A percentile compares a stretch with the other conserved stretches of the same genome.
Evolutionary conservation across 2,113 vertebrate species (phyloP).

Genomic region (Oryzias celebensis): DNA sequence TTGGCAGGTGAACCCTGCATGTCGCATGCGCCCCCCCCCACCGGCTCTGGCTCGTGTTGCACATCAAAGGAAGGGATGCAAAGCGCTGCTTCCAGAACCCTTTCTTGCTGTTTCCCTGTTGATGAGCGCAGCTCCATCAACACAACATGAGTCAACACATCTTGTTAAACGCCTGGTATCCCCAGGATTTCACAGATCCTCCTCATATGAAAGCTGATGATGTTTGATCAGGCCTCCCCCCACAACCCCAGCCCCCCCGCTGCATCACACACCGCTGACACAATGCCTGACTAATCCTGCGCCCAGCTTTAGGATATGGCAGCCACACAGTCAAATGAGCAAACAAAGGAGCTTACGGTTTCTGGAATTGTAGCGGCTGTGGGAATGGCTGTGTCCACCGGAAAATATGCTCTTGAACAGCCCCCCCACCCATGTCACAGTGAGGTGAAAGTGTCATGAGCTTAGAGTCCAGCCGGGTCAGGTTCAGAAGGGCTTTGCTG

Average conservation of each 20-base stretch:
- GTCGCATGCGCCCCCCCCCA: conserved; percentile 51
- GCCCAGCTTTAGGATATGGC: conserved; percentile 58
- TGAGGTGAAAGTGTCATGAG: too few relatives aligned
- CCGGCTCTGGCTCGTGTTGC: conserved; percentile 52
- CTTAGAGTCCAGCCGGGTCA: too few relatives aligned
- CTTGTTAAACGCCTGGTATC: conserved; percentile 13
- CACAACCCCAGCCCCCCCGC: conserved; percentile 7
- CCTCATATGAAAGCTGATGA: conserved; percentile 28
- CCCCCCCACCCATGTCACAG: too few relatives aligned
- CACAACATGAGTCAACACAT: conserved; percentile 35
- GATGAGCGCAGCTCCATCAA: conserved; percentile 3
- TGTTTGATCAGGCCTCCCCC: conserved; percentile 42
- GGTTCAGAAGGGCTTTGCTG: too few relatives aligned
- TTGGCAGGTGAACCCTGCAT: conserved; percentile 19
- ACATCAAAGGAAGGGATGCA: conserved; percentile 65
- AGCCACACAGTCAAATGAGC: conserved; percentile 71
- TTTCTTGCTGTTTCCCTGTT: conserved; percentile 32
- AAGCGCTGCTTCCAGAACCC: conserved; percentile 44
- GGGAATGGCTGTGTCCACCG: conserved; percentile 36
- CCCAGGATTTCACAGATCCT: conserved; percentile 1
- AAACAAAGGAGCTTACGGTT: conserved; percentile 69
- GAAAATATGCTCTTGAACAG: too few relatives aligned
- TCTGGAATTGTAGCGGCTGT: conserved; percentile 55
- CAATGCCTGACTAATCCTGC: conserved; percentile 61
- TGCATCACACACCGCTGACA: conserved; percentile 56